Base-by-base conservation (phyloP, 2,888 invertebrate genomes). In the Autographa pulchrina region DNA sequence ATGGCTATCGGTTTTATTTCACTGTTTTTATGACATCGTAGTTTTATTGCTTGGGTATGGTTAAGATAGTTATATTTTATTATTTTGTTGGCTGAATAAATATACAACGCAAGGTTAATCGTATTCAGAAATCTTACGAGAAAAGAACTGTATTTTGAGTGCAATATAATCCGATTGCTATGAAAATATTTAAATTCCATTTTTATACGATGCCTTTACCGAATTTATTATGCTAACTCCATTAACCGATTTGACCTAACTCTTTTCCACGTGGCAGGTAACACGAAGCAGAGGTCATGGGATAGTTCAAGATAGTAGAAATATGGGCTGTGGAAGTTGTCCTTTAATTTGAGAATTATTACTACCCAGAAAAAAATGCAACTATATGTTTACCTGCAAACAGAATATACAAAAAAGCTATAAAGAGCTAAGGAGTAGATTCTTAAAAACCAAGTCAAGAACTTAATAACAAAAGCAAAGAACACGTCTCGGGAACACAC, bases 1-100 rank as follows among this genome's bases (percentile, higher is more conserved):
- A 88, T 87, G 84, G 82, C 70, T 82, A 83, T 85, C 79, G 82
- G 86, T 87, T 70, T 70, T 68, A 62, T 74, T 75, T 68, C 8
- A 70, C 18, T 18, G 20, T 64, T 72, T 72, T 73, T 79, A 75
- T 62, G 43, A 20, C 56, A 65, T 73, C 52, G 20, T 62, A 35
- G 52, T 75, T 78, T 82, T 71, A 73, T 79, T 66, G 18, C 18
- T 35, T 13, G 20, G 43, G 18, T 67, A 54, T 14, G 31, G 35
- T 43, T 62, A 62, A 35, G 41, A 41, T 66, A 41, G 43, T 63
- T 61, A 32, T 59, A 6, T 58, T 25, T 38, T 48, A 48, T 4
- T 67, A 78, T 66, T 71, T 75, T 68, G 20, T 32, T 58, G 48
- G 18, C 43, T 16, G 32, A 52, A 32, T 60, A 35, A 62, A 59